Percentiles rank a stretch among this genome's conserved stretches.
Conservation (phyloP, 2,888 invertebrate species). For the Drymonia ruficornis region DNA sequence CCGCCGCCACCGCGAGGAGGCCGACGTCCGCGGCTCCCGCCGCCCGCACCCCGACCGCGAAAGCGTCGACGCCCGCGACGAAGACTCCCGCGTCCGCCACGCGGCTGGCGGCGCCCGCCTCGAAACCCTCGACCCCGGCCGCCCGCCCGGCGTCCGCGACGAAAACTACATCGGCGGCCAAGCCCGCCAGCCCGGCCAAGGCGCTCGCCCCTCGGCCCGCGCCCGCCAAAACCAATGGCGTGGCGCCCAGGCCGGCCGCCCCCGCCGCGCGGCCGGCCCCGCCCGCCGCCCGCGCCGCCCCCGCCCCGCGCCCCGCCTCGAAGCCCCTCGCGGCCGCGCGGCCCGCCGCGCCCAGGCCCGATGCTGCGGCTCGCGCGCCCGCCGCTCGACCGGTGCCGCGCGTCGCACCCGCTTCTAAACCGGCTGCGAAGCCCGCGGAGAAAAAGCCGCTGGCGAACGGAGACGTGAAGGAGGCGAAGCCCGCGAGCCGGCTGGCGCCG, state of each 20-base stretch:
- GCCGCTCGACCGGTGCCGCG: constrained; percentile 24
- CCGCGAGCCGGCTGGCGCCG: constrained; percentile 9
- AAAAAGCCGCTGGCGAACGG: constrained; percentile 4
- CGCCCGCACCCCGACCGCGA: constrained; percentile 36
- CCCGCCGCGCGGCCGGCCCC: constrained; percentile 22
- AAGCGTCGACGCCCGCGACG: constrained; percentile 34
- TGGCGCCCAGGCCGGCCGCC: constrained; percentile 30
- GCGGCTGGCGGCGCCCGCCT: constrained; percentile 28
- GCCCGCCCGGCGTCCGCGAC: constrained; percentile 24
- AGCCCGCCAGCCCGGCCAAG: constrained; percentile 54
- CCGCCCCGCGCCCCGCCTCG: constrained; percentile 21
- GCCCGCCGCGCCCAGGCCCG: constrained; percentile 14
- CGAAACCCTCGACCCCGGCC: constrained; percentile 27
- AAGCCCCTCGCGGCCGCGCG: constrained; percentile 10
- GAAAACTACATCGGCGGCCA: constrained; percentile 19
- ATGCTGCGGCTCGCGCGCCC: constrained; percentile 25
- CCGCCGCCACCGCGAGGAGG: constrained; percentile 44
- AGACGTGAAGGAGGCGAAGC: constrained; percentile 5
- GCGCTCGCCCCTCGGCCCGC: constrained; percentile 45
- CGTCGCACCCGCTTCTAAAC: constrained; percentile 24
- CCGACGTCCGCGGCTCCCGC: constrained; percentile 35
- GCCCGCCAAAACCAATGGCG: constrained; percentile 19
- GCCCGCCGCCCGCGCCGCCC: constrained; percentile 25
- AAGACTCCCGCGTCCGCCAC: constrained; percentile 37
- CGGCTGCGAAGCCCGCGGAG: constrained; percentile 28